Conservation (phyloP, 30 jellyfish, hydroid and myxozoan species). For the Turritopsis dohrnii region DNA sequence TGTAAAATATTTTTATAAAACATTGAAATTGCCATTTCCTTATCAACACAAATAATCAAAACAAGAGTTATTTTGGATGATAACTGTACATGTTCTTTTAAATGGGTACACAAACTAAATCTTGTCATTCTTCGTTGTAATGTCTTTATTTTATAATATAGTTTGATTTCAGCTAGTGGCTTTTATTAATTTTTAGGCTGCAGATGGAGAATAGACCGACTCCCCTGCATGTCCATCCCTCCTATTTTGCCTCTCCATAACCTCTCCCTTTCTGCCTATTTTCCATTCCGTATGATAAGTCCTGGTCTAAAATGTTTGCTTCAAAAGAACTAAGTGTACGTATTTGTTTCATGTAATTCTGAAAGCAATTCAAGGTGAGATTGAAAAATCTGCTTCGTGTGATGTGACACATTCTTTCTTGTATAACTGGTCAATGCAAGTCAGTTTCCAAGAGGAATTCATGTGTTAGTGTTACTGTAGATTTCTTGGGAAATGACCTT, state of each 20-base stretch:
- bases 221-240: neutral
- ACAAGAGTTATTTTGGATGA: no score
- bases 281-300: neutral
- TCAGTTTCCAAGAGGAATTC: neutral
- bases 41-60: no score
- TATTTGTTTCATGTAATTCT: neutral
- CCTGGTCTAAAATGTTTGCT: neutral
- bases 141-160: neutral
- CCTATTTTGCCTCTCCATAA: neutral
- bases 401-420: neutral
- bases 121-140: no score
- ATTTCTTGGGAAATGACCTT: neutral
- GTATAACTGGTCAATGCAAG: no score
- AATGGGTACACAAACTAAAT: no score
- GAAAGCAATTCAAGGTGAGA: neutral
- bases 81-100: no score
- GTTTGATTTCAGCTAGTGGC: neutral
- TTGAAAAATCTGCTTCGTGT: neutral
- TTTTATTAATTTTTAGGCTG: neutral
- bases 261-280: neutral
- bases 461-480: neutral
- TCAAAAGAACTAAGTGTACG: neutral
- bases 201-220: neutral
- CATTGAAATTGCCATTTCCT: no score
- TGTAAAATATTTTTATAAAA: no score